Evolutionary conservation across 2,797 vertebrate species (phyloP), one percentile per base, ranked within the genome.

Genomic region (Sebastes glaucus): DNA sequence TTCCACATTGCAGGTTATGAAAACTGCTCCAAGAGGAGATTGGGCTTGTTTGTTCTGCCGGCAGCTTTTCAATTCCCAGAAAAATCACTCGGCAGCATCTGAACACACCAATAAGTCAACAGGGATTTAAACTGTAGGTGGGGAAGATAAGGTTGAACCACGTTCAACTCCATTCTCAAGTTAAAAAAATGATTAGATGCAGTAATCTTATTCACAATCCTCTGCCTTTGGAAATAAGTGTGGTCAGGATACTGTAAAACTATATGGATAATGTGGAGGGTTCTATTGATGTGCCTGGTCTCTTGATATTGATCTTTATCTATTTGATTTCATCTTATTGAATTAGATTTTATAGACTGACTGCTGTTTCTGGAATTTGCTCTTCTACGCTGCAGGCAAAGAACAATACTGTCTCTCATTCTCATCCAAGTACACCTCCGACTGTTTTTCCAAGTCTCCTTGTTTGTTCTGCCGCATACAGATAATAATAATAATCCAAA

Each of bases 321-420:
- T 49, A 60, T 83, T 77, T 78, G 28, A 87, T 81, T 85, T 86
- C 28, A 80, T 77, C 81, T 88, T 76, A 87, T 77, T 91, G 83
- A 90, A 89, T 87, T 80, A 64, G 22, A 82, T 75, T 86, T 87
- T 71, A 85, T 65, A 22, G 82, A 84, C 70, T n/a, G 30, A 78
- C 86, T 81, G 81, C 86, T 86, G 82, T 87, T 87, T 86, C 78
- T 86, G 89, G 80, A 90, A 92, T 92, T 84, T 83, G 83, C 90
- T 88, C 90, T 86, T 80, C 76, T 49, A 62, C 25, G 53, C 80
- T 76, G 80, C 80, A 84, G 85, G 84, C 84, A 2, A 87, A 87
- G 78, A 89, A 90, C 80, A 90, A 92, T 75, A 84, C 57, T 69
- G 71, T 74, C 57, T 56, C 66, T 78, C 81, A 84, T 60, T 80